phyloP scores from a whole-genome alignment of 2,113 vertebrate species.

The Nothocercus julius region DNA sequence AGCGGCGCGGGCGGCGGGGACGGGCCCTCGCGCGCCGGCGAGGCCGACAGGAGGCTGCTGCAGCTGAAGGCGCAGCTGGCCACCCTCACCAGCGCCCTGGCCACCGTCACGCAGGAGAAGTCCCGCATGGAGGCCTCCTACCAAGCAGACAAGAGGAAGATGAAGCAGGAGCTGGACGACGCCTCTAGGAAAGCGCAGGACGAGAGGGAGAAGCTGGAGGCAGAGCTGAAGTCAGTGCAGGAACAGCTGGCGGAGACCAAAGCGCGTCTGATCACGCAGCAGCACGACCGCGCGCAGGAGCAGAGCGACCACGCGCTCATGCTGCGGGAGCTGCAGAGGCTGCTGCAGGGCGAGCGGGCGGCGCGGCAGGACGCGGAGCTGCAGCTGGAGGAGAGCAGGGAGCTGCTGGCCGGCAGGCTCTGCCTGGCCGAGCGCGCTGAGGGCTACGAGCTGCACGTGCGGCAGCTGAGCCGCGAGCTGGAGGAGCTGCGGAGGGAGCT shows the following conservation, averaged over 20 bases:
- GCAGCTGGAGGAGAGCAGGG: conserved; percentile 81
- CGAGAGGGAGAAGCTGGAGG: conserved; percentile 57
- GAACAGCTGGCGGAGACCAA: conserved; percentile 88
- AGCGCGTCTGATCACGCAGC: conserved; percentile 87
- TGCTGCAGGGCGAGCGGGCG: conserved; percentile 86
- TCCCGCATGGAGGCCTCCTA: conserved; percentile 96
- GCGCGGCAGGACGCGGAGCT: conserved; percentile 84
- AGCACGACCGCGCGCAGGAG: conserved; percentile 91
- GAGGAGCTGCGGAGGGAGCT: conserved; percentile 81
- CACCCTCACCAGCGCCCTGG: conserved; percentile 88
- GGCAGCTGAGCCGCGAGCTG: conserved; percentile 77
- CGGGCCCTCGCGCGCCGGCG: neutral
- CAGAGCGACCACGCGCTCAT: conserved; percentile 89
- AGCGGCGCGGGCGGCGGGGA: conserved; percentile 74
- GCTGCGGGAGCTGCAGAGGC: conserved; percentile 90
- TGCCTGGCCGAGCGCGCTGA: conserved; percentile 72
- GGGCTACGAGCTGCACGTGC: conserved; percentile 78
- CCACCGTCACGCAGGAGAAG: conserved; percentile 93
- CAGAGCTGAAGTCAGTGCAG: conserved; percentile 76
- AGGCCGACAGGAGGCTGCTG: conserved; percentile 76
- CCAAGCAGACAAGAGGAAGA: conserved; percentile 89
- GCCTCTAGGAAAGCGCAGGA: conserved; percentile 72
- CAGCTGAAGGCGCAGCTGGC: conserved; percentile 87
- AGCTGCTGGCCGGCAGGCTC: conserved; percentile 66
- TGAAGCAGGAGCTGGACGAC: conserved; percentile 90